phyloP scores from a whole-genome alignment of 2,888 invertebrate genomes.

The Eupithecia vulgata region DNA sequence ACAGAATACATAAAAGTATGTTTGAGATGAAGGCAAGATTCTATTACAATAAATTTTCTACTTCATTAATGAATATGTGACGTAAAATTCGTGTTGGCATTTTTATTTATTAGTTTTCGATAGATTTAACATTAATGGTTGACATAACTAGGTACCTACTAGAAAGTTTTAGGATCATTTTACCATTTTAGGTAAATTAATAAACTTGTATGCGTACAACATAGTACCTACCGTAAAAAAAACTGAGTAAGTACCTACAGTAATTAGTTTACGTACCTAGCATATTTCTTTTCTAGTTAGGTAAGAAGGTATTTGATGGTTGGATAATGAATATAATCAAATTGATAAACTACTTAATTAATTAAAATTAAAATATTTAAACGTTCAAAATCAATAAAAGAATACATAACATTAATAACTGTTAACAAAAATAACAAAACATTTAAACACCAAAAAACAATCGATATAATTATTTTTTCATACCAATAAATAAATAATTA shows the following conservation, averaged over 20 bases:
- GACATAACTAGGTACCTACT: not conserved
- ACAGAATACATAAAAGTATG: not conserved
- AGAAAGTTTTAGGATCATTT: not conserved
- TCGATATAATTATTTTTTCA: not conserved
- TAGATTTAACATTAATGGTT: not conserved
- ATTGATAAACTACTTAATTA: not conserved
- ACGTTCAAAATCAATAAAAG: not conserved
- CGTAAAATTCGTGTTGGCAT: not conserved
- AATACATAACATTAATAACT: not conserved
- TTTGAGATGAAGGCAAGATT: not conserved
- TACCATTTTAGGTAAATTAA: not conserved
- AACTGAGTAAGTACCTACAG: not conserved
- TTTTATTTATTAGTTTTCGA: not conserved
- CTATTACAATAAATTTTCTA: not conserved
- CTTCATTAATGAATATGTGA: not conserved
- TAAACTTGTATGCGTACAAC: not conserved
- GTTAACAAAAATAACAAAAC: not conserved
- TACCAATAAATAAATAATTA: not conserved
- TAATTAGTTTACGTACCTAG: not conserved
- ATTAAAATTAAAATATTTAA: not conserved
- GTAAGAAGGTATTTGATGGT: not conserved
- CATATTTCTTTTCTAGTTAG: not conserved
- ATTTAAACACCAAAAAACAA: not conserved
- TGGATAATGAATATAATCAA: not conserved
- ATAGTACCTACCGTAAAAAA: not conserved